phyloP scores from a whole-genome alignment of 2,113 vertebrate species.

The Acinonyx jubatus region DNA sequence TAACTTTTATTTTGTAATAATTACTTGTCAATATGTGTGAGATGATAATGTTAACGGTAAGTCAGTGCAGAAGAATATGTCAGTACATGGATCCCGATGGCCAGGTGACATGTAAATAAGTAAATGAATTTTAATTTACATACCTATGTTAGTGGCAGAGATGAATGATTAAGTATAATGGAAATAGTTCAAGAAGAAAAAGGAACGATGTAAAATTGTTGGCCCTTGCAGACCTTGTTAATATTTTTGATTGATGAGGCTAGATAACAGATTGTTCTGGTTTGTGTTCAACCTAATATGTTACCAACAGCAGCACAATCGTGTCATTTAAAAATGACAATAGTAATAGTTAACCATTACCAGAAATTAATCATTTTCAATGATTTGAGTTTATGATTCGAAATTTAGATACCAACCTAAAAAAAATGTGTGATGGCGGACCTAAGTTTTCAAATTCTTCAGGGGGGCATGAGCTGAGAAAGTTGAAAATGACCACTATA shows the following conservation, averaged over 20 bases:
- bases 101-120: not conserved
- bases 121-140: not conserved
- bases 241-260: slow-evolving; percentile 32
- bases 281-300: slow-evolving; percentile 16
- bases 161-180: not conserved
- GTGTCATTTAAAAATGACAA: slow-evolving; percentile 36
- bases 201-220: not conserved
- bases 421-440: not conserved
- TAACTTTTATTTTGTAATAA: slow-evolving; percentile 21
- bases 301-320: not conserved
- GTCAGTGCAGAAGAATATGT: not conserved
- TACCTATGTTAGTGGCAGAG: not conserved
- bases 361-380: slow-evolving; percentile 34
- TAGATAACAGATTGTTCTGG: not conserved
- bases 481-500: not conserved
- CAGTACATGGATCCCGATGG: not conserved
- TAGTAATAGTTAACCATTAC: not conserved
- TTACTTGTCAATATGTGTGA: not conserved
- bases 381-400: not conserved
- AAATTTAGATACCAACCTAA: not conserved
- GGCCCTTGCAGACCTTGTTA: not conserved
- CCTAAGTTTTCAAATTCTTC: not conserved
- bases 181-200: slow-evolving; percentile 34
- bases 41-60: not conserved
- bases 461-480: not conserved